phyloP scores from a whole-genome alignment of 2,888 invertebrate genomes.

The Notodonta ziczac region DNA sequence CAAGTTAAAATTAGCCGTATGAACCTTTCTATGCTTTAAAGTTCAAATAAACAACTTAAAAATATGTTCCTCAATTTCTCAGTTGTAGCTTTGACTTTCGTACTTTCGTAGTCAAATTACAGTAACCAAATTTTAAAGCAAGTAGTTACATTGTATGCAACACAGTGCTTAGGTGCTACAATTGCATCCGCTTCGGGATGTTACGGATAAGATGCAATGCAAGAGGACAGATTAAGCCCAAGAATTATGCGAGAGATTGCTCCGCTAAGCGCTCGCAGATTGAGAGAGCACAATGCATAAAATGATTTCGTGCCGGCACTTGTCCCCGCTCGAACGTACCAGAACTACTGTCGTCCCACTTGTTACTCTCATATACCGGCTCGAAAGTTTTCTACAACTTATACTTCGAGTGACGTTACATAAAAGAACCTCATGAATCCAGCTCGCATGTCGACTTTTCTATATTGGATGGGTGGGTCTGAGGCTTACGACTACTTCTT shows the following conservation, averaged over 20 bases:
- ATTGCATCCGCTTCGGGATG: slow-evolving; percentile 13
- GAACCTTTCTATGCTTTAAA: too few species aligned
- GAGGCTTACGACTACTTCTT: slow-evolving; percentile 47
- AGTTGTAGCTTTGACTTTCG: too few species aligned
- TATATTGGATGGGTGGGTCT: slow-evolving; percentile 46
- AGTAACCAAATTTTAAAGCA: too few species aligned
- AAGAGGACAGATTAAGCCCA: slow-evolving; percentile 30
- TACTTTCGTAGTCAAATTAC: too few species aligned
- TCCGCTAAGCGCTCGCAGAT: slow-evolving; percentile 39
- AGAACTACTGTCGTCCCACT: slow-evolving; percentile 51
- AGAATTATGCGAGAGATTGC: slow-evolving; percentile 40
- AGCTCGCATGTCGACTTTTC: slow-evolving; percentile 47
- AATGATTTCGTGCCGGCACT: slow-evolving; percentile 40
- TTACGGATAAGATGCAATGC: slow-evolving; percentile 28
- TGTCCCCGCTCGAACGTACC: slow-evolving; percentile 36
- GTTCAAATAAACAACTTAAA: too few species aligned
- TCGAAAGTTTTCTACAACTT: slow-evolving; percentile 61
- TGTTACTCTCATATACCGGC: slow-evolving; percentile 60
- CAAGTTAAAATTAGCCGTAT: too few species aligned
- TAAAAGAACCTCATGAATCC: slow-evolving; percentile 62
- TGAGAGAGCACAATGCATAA: slow-evolving; percentile 44
- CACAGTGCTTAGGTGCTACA: slow-evolving; percentile 1
- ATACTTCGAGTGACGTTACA: slow-evolving; percentile 64
- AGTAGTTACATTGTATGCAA: not conserved
- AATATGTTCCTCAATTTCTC: too few species aligned